A percentile compares a stretch with the other conserved stretches of the same genome.
Evolutionary conservation across 1,140 invertebrate genomes (phyloP).

Genomic region (Neodiprion lecontei): DNA sequence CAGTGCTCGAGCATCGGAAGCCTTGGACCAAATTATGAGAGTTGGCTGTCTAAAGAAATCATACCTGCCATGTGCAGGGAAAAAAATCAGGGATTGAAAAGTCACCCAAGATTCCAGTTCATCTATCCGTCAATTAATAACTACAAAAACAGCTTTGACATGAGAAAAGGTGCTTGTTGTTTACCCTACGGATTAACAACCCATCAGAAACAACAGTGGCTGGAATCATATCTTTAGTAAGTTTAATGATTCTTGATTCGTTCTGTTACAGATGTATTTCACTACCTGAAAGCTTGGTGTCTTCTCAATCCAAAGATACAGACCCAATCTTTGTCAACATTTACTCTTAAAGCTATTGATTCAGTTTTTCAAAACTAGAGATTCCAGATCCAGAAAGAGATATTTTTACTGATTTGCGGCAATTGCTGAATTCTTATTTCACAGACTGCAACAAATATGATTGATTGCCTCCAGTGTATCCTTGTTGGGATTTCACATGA

Average conservation of each 20-base stretch:
- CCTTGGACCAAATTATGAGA: conserved; percentile 73
- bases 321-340: background rate
- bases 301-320: conserved; percentile 5
- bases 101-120: conserved; percentile 59
- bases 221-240: conserved; percentile 81
- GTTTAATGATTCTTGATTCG: conserved; percentile 40
- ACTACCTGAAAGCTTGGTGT: conserved; percentile 5
- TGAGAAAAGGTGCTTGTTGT: conserved; percentile 82
- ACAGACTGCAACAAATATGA: conserved; percentile 19
- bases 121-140: conserved; percentile 81
- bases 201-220: conserved; percentile 87
- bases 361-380: too few species aligned
- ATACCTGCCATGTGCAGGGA: conserved; percentile 68
- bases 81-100: conserved; percentile 46
- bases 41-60: conserved; percentile 75
- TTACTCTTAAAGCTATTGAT: too few species aligned
- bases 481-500: background rate
- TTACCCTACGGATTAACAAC: conserved; percentile 84
- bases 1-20: conserved; percentile 93
- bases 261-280: background rate
- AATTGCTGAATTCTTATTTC: conserved; percentile 22
- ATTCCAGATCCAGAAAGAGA: too few species aligned
- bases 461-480: conserved; percentile 6
- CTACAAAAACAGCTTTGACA: conserved; percentile 84
- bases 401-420: conserved; percentile 5